phyloP scores from a whole-genome alignment of 1,140 invertebrate species.

The Drosophila tropicalis region DNA sequence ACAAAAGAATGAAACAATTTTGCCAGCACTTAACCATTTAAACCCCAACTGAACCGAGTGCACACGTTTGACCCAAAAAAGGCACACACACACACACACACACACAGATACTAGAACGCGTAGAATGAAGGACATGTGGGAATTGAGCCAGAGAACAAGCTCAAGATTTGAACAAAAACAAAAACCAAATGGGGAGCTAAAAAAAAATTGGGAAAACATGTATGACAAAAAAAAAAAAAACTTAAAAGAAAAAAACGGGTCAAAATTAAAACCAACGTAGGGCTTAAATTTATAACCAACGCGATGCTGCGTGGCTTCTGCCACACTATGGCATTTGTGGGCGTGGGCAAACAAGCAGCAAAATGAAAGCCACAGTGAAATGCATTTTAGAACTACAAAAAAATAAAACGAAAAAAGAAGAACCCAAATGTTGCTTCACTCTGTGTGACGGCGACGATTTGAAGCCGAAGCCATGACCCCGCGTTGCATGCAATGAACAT shows the following conservation, averaged over 20 bases:
- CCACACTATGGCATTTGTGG: conserved; percentile 50
- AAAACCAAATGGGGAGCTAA: conserved; percentile 8
- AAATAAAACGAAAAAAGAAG: conserved; percentile 25
- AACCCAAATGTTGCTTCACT: conserved; percentile 41
- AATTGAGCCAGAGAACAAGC: conserved; percentile 54
- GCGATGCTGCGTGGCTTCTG: conserved; percentile 28
- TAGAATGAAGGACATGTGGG: conserved; percentile 52
- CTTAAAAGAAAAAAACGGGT: conserved; percentile 14
- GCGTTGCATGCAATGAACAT: conserved; percentile 43
- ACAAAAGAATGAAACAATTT: conserved; percentile 74
- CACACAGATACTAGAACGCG: conserved; percentile 19
- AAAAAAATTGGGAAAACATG: conserved; percentile 27
- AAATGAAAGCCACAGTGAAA: conserved; percentile 75
- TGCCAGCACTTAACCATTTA: conserved; percentile 77
- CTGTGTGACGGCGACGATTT: conserved; percentile 72
- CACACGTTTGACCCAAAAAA: conserved; percentile 70
- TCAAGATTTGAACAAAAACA: conserved; percentile 58
- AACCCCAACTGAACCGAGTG: conserved; percentile 75
- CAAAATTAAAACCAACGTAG: conserved; percentile 71
- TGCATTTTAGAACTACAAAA: conserved; percentile 66
- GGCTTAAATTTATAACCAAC: conserved; percentile 73
- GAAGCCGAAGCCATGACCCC: conserved; percentile 69
- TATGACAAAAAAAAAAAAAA: conserved; percentile 36
- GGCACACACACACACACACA: conserved; percentile 21
- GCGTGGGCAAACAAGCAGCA: conserved; percentile 66